These are phyloP conservation scores for Rhea americana DNA, from an alignment of 2,113 vertebrate species.

Conservation along the genomic window DNA sequence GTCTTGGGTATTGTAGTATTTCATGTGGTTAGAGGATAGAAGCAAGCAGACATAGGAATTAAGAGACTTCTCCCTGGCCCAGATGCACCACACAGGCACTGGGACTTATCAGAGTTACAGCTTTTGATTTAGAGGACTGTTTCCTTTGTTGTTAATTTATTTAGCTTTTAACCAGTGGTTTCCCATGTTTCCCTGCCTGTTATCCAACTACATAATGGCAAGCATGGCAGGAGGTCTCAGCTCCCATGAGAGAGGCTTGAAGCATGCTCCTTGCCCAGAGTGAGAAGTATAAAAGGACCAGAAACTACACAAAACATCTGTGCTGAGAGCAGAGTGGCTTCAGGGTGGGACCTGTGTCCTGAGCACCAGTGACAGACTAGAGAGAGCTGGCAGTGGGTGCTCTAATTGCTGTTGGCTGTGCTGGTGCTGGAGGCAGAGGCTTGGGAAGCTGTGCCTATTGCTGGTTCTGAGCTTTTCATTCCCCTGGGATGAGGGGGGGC, in stretches of 20 bases:
- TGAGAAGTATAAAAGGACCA: neutral
- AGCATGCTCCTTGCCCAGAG: neutral
- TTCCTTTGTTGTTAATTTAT: conserved; percentile 22
- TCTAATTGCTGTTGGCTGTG: neutral
- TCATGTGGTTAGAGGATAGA: neutral
- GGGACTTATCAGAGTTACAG: neutral
- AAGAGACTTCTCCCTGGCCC: neutral
- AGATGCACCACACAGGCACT: neutral
- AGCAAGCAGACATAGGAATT: neutral
- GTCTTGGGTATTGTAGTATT: neutral
- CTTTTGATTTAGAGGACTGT: conserved; percentile 12
- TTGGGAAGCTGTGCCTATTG: neutral
- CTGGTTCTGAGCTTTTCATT: neutral
- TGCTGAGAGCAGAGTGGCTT: neutral
- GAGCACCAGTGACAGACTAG: neutral
- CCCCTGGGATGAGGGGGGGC: neutral
- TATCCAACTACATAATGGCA: neutral
- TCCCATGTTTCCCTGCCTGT: neutral
- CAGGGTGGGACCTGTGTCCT: neutral
- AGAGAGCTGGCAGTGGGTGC: neutral
- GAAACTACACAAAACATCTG: neutral
- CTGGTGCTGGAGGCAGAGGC: neutral
- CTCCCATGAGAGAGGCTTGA: neutral
- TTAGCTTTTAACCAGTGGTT: conserved; percentile 32
- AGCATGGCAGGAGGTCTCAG: neutral